Base-by-base conservation (phyloP, 2,888 invertebrate species). In the Cryptosula pallasiana region DNA sequence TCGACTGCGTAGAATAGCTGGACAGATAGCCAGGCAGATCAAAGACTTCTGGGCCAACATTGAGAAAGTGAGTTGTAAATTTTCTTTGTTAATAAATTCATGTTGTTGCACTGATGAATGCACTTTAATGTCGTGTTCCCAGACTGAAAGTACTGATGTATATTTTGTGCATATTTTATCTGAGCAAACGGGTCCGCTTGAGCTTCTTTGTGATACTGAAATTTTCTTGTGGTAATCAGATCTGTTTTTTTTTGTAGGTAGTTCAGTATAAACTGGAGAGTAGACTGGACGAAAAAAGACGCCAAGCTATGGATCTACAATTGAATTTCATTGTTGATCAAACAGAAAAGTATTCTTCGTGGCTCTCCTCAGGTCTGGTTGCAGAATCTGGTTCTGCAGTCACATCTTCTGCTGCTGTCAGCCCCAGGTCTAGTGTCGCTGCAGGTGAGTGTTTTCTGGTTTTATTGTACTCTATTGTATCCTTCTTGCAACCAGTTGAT, bases 261-360 rank as follows among this genome's bases (percentile, higher is more conserved):
- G 95, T 97, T 58, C 94, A 96, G 84, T 95, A 92, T 86, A 96
- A 95, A 84, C 93, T 95, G 78, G 91, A 93, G 81, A 92, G 92
- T 34, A 90, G 94, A 77, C 87, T 97, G 74, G 97, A 98, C 85
- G 95, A 95, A 79, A 95, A 95, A 83, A 89, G 95, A 74, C 94
- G 96, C 84, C 91, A 92, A 82, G 96, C 95, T 0, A 87, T 98
- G 73, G 97, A 98, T 87, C 92, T 95, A 81, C 98, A 98, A 86
- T 88, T 99, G 74, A 94, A 94, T 85, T 96, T 96, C 84, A 95
- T 99, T 82, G 97, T 99, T 73, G 97, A 96, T 86, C 94, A 95
- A 86, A 97, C 98, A 0, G 98, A 99, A 86, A 95, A 94, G 82
- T 97, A 95, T 87, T 95, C 95, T 45, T 78, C 82, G 16, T 84